These are phyloP conservation scores for Enteromius radiatus DNA, from an alignment of 2,797 vertebrate species.

Conservation along the genomic window DNA sequence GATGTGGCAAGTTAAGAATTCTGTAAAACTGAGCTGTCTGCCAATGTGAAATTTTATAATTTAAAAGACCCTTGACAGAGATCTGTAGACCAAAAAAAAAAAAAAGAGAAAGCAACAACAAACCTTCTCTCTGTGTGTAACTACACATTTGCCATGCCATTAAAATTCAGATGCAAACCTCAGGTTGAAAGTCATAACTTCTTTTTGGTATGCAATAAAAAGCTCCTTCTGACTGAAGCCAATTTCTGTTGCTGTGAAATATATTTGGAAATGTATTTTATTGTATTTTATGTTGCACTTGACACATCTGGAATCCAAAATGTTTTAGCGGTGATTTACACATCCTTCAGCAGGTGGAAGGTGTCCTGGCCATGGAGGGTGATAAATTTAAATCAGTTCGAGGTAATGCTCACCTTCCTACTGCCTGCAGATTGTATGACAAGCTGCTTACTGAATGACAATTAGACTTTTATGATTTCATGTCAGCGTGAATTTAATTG, in stretches of 20 bases:
- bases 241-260: slow-evolving; percentile 43
- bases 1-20: background rate
- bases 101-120: slow-evolving; percentile 4
- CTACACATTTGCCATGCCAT: slow-evolving; percentile 17
- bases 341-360: slow-evolving; percentile 49
- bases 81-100: background rate
- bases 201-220: slow-evolving; percentile 48
- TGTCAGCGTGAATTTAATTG: slow-evolving; percentile 53
- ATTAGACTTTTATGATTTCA: slow-evolving; percentile 44
- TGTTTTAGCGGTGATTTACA: slow-evolving; percentile 55
- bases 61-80: slow-evolving; percentile 2
- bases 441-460: slow-evolving; percentile 45
- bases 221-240: slow-evolving; percentile 26
- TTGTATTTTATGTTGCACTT: slow-evolving; percentile 47
- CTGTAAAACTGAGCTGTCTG: background rate
- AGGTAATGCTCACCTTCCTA: slow-evolving; percentile 48
- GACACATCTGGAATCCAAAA: slow-evolving; percentile 56
- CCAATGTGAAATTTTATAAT: slow-evolving; percentile 32
- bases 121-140: background rate
- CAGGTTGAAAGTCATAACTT: slow-evolving; percentile 40
- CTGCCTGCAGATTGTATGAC: slow-evolving; percentile 32
- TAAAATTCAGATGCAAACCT: slow-evolving; percentile 46
- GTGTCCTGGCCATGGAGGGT: slow-evolving; percentile 21
- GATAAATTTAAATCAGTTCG: slow-evolving; percentile 55
- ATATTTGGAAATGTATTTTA: slow-evolving; percentile 46